Percentiles rank a stretch among this genome's conserved stretches.
These are phyloP conservation scores for Operophtera brumata DNA, from an alignment of 2,888 invertebrate genomes.

Conservation along the genomic window DNA sequence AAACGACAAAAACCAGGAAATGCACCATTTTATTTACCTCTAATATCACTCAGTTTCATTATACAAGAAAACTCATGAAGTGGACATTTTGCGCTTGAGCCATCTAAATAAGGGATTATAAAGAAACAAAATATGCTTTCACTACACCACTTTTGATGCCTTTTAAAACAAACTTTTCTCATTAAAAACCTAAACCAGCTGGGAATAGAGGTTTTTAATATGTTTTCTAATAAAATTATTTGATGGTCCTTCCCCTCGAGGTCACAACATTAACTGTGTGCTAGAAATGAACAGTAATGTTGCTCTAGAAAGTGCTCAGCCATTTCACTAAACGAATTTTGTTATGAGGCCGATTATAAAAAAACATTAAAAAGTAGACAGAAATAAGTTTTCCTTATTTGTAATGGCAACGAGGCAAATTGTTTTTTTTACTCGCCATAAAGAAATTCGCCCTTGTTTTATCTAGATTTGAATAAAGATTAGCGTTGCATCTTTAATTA, in stretches of 20 bases:
- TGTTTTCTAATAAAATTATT: slow-evolving; percentile 26
- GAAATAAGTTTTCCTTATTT: slow-evolving; percentile 9
- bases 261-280: slow-evolving; percentile 2
- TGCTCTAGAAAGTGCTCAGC: not conserved
- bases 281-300: not conserved
- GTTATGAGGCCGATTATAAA: slow-evolving; percentile 2
- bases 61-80: slow-evolving; percentile 35
- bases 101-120: slow-evolving; percentile 31
- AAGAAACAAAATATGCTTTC: slow-evolving; percentile 38
- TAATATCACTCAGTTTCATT: not conserved
- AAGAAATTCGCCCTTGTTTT: slow-evolving; percentile 39
- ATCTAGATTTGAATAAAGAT: slow-evolving; percentile 48
- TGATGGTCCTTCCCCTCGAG: slow-evolving; percentile 12
- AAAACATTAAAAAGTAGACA: not conserved
- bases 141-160: slow-evolving; percentile 43
- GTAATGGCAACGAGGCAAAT: slow-evolving; percentile 40
- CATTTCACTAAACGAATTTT: not conserved
- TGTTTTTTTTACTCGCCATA: slow-evolving; percentile 39
- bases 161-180: slow-evolving; percentile 41
- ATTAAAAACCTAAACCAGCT: slow-evolving; percentile 39
- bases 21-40: not conserved
- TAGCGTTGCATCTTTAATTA: slow-evolving; percentile 60
- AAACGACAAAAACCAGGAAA: not conserved
- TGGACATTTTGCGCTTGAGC: no score
- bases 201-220: slow-evolving; percentile 41